phyloP scores from a whole-genome alignment of 2,797 vertebrate species.

The Phoeniculus purpureus region DNA sequence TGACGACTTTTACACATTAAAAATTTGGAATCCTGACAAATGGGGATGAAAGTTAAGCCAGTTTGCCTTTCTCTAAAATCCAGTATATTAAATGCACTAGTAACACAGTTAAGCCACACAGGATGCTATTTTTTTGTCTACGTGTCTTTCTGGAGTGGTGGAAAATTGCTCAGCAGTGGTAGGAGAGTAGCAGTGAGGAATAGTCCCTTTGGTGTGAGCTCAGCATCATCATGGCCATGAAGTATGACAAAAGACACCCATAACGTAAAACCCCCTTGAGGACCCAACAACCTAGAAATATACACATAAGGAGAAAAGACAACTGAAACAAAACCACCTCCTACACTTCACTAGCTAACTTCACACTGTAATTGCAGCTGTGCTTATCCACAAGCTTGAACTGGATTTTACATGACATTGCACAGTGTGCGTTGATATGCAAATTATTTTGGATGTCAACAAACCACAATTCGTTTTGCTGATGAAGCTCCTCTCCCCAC shows the following conservation, averaged over 20 bases:
- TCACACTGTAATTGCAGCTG: not conserved
- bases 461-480: not conserved
- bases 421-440: not conserved
- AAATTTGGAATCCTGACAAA: not conserved
- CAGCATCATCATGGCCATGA: not conserved
- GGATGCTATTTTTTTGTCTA: not conserved
- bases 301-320: accelerated
- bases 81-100: not conserved
- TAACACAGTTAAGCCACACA: not conserved
- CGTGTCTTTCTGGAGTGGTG: accelerated
- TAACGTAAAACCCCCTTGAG: not conserved
- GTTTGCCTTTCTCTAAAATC: not conserved
- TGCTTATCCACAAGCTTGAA: not conserved
- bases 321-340: not conserved
- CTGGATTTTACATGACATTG: not conserved
- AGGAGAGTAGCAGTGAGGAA: not conserved
- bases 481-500: not conserved
- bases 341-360: not conserved
- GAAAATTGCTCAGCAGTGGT: accelerated
- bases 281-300: not conserved
- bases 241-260: not conserved
- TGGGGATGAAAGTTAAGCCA: not conserved
- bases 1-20: not conserved
- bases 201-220: not conserved
- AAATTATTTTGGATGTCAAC: not conserved